Base-by-base conservation (phyloP, 2,113 vertebrate genomes). In the Labrus mixtus region DNA sequence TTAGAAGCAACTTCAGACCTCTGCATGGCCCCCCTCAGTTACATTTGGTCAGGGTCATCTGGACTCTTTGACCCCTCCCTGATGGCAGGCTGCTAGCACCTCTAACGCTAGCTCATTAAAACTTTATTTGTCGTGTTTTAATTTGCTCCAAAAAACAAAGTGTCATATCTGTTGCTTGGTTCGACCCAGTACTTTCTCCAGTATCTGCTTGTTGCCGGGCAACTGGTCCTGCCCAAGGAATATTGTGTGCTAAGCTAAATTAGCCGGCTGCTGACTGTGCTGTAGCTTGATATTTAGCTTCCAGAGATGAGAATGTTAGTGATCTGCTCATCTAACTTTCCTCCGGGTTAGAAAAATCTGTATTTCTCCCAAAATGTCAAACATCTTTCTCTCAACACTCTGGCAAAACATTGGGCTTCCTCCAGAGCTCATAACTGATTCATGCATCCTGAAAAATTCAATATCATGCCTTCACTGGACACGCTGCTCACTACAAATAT, bases 331-430 rank as follows among this genome's bases (percentile, higher is more conserved):
- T 56, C 62, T 39, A 33, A 67, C 16, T 50, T n/a, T 10, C 23
- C 10, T 20, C 55, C 12, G 53, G 6, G 53, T 17, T 29, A 17
- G 3, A 0, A 76, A 68, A 6, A 13, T 43, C 9, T 2, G 3
- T n/a, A 60, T 76, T 39, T 48, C 22, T n/a, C 33, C 29, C 17
- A 37, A 60, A 33, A 37, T 60, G 19, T 48, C 29, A 43, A 59
- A 50, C 36, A n/a, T 51, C 19, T 51, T 67, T 51, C 43, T 22
- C 59, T 55, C 8, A 70, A 56, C 13, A 53, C 23, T 11, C 53
- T 3, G 19, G 13, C 1, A 54, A 72, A 37, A 29, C 5, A 33
- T 46, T 53, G 41, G 46, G 51, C 8, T 22, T 48, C 22, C n/a
- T 43, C 48, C 19, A 15, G 17, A 5, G 37, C 37, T 79, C 45